Percentiles rank a stretch among this genome's conserved stretches.
Evolutionary conservation across 2,113 vertebrate species (phyloP).

Genomic region (Pogona vitticeps): DNA sequence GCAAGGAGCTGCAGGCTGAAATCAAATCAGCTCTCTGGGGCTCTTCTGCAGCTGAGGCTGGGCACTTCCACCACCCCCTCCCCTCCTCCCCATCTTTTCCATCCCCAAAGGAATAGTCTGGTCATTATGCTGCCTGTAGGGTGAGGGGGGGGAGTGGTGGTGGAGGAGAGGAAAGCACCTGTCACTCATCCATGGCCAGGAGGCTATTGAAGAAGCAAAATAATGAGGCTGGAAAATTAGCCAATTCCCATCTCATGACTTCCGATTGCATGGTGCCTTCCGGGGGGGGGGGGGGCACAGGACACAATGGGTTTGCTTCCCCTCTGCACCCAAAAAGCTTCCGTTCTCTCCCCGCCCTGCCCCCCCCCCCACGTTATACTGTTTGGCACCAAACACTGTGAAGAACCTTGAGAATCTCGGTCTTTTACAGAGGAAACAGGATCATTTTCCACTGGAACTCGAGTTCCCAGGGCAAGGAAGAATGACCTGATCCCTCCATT

Average conservation of each 20-base stretch:
- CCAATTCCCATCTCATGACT: too few species aligned
- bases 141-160: background rate
- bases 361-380: background rate
- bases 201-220: background rate
- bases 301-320: background rate
- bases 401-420: too few species aligned
- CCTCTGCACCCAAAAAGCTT: background rate
- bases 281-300: too few species aligned
- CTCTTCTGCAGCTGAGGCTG: background rate
- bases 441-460: background rate
- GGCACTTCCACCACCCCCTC: background rate
- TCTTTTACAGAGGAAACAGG: background rate
- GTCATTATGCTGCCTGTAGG: conserved; percentile 19
- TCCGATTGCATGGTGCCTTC: background rate
- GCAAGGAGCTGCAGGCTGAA: background rate
- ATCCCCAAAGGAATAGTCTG: background rate
- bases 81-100: background rate
- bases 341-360: too few species aligned
- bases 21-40: conserved; percentile 28
- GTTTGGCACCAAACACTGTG: too few species aligned
- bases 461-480: background rate
- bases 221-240: background rate
- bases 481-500: too few species aligned
- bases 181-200: conserved; percentile 6
- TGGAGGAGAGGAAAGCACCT: conserved; percentile 18